Base-by-base conservation (phyloP, 2,797 vertebrate species). In the Stomatorhinus walkeri region DNA sequence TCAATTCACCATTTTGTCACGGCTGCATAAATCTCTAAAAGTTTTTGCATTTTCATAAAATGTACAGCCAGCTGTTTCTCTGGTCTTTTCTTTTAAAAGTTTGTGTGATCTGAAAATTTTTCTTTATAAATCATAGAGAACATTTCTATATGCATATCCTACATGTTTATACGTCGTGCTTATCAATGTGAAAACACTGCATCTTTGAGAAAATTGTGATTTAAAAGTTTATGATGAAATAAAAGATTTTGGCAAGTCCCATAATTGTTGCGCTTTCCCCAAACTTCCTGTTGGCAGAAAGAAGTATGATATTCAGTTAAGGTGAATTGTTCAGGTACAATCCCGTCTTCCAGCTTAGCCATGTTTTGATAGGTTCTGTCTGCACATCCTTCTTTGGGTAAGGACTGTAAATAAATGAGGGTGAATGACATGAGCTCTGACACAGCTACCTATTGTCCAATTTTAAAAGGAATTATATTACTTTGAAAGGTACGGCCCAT, bases 171-270 rank as follows among this genome's bases (percentile, higher is more conserved):
- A 54, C 16, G 56, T 87, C 48, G 72, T 48, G 59, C 56, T 89
- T 86, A 86, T 49, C 64, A n/a, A 89, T 87, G 46, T 89, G 61
- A 72, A 89, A 43, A 79, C 16, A 54, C 51, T 88, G 87, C 68
- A 88, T 76, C 87, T 83, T 83, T 76, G 64, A 87, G 43, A 54
- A 87, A n/a, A 76, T 54, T 56, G 84, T 86, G 83, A 89, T 89
- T 89, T 89, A 72, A n/a, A 48, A 87, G 86, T 89, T 86, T 89
- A 86, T 89, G 83, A 88, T 64, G 61, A 76, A 89, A 89, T 86
- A 86, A 89, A 89, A 61, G 52, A 87, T 54, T 28, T 56, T 51
- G 43, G 46, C 19, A 24, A 84, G 22, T 51, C 52, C 28, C 16
- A 19, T 59, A 59, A 40, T 32, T 32, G 85, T 56, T 36, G 24